phyloP scores from a whole-genome alignment of 2,888 invertebrate genomes.

The Netelia melanura region DNA sequence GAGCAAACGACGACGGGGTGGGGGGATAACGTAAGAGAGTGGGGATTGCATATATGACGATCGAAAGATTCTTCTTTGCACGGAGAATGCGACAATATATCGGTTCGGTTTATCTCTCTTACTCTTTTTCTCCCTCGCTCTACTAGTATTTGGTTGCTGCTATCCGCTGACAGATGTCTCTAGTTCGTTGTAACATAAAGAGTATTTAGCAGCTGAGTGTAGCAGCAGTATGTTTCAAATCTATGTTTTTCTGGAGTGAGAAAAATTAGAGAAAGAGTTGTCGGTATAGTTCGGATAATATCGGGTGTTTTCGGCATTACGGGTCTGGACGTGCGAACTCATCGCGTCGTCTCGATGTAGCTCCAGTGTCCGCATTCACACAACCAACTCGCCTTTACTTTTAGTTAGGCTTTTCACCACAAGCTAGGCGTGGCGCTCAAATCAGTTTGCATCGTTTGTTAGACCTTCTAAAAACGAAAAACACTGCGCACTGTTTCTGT shows the following conservation, averaged over 20 bases:
- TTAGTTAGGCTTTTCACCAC: not conserved
- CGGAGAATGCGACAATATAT: not conserved
- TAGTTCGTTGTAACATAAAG: not conserved
- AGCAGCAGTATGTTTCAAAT: not conserved
- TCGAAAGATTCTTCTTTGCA: not conserved
- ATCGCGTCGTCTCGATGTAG: not conserved
- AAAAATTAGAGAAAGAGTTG: constrained; percentile 15
- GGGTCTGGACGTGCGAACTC: not conserved
- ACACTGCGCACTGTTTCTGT: no score
- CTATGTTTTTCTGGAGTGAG: not conserved
- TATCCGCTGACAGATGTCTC: not conserved
- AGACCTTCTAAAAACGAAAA: no score
- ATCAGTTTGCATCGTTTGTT: no score
- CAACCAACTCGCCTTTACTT: no score
- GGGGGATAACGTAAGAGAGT: not conserved
- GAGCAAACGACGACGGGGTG: not conserved
- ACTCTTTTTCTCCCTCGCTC: not conserved
- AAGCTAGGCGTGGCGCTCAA: not conserved
- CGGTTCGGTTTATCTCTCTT: not conserved
- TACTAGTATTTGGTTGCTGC: not conserved
- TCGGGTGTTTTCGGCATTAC: constrained; percentile 38
- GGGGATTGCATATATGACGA: constrained; percentile 13
- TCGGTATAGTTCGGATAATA: constrained; percentile 36
- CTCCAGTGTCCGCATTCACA: not conserved
- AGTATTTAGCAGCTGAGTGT: not conserved